phyloP scores from a whole-genome alignment of 2,797 vertebrate species.

The Melanotaenia maccullochi region DNA sequence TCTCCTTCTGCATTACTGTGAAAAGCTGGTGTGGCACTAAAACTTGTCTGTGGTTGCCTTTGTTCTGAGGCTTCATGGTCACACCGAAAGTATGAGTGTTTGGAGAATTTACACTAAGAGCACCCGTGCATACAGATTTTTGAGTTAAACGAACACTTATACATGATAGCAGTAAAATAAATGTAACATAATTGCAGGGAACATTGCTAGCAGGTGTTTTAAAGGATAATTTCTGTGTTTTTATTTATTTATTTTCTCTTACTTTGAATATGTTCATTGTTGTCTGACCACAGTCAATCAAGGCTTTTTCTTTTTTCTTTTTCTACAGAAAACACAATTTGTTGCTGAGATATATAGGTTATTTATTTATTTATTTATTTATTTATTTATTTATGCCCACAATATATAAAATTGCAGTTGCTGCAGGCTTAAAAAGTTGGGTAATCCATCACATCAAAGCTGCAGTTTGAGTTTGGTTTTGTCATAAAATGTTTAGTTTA shows the following conservation, averaged over 20 bases:
- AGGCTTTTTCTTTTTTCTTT: conserved; percentile 14
- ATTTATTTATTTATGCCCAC: conserved; percentile 25
- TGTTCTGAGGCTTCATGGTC: conserved; percentile 44
- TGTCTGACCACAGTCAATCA: conserved; percentile 3
- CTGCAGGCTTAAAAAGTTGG: conserved; percentile 22
- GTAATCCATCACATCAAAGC: conserved; percentile 44
- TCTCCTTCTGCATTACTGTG: conserved; percentile 51
- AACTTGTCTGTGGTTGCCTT: conserved; percentile 35
- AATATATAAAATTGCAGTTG: conserved; percentile 26
- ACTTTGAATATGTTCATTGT: conserved; percentile 5
- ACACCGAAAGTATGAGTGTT: conserved; percentile 32
- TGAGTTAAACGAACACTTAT: not conserved
- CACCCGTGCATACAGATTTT: conserved; percentile 1
- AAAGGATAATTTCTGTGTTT: not conserved
- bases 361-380: too few relatives aligned
- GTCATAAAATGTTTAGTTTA: conserved; percentile 38
- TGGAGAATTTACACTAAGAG: conserved; percentile 25
- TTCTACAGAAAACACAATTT: conserved; percentile 30
- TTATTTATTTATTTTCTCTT: not conserved
- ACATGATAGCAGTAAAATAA: conserved; percentile 13
- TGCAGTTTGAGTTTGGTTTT: conserved; percentile 34
- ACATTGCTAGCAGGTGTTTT: not conserved
- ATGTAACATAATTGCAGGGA: conserved; percentile 4
- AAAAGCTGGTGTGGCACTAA: conserved; percentile 37
- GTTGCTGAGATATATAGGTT: not conserved